Evolutionary conservation across 2,797 vertebrate species (phyloP).

Genomic region (Momotus momota): DNA sequence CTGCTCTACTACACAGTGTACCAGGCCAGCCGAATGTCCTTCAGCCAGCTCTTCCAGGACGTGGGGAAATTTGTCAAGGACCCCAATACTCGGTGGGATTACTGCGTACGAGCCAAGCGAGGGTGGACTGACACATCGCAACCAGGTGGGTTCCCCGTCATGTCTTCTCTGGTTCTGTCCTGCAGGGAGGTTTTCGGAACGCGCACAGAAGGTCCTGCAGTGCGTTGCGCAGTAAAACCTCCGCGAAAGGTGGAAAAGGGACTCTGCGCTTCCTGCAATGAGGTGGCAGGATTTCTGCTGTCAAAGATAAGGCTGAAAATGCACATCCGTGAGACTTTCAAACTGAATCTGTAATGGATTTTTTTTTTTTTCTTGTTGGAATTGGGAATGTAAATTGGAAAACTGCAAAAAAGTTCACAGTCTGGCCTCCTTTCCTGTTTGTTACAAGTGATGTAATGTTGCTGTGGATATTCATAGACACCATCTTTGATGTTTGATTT

Average conservation of each 20-base stretch:
- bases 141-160: constrained; percentile 79
- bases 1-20: constrained; percentile 95
- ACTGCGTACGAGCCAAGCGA: constrained; percentile 94
- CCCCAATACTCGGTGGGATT: constrained; percentile 93
- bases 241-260: not conserved
- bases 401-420: not conserved
- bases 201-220: not conserved
- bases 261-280: not conserved
- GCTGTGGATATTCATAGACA: not conserved
- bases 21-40: constrained; percentile 90
- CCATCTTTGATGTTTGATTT: not conserved
- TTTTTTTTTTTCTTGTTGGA: not conserved
- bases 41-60: constrained; percentile 87
- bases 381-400: not conserved
- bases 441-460: not conserved
- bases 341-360: not conserved
- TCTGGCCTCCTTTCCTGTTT: not conserved
- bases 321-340: not conserved
- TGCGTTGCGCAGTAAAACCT: not conserved
- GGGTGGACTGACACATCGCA: constrained; percentile 90
- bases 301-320: not conserved
- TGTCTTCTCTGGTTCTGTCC: not conserved
- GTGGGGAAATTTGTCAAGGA: constrained; percentile 90
- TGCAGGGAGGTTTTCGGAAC: not conserved
- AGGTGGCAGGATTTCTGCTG: not conserved